Percentiles rank a stretch among this genome's conserved stretches.
These are phyloP conservation scores for Plotosus lineatus DNA, from an alignment of 2,113 vertebrate genomes.

Conservation along the genomic window DNA sequence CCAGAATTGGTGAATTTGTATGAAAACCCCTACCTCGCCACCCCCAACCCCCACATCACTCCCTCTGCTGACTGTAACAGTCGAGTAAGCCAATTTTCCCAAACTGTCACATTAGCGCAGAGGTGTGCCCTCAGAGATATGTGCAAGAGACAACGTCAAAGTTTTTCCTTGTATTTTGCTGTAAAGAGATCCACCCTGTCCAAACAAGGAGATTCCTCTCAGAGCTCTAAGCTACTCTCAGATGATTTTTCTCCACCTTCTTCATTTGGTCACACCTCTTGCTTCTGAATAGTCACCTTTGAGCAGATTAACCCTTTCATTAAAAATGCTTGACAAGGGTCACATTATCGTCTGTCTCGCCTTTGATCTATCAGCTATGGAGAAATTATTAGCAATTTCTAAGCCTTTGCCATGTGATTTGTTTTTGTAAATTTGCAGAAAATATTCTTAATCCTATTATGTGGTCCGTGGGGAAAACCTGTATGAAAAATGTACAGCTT, in stretches of 20 bases:
- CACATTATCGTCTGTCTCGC: slow-evolving; percentile 87
- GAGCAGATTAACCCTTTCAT: slow-evolving; percentile 99
- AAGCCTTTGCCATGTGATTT: slow-evolving; percentile 99
- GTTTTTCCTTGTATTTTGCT: slow-evolving; percentile 42
- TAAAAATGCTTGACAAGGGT: slow-evolving; percentile 93
- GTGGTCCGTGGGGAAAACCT: slow-evolving; percentile 83
- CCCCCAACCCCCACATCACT: not conserved
- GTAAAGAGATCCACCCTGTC: slow-evolving; percentile 57
- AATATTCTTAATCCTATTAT: slow-evolving; percentile 99
- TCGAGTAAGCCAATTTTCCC: slow-evolving; percentile 19
- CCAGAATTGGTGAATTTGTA: slow-evolving; percentile 1
- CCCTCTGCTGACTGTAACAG: slow-evolving; percentile 4
- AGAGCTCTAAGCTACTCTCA: slow-evolving; percentile 78
- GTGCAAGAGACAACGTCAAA: slow-evolving; percentile 55
- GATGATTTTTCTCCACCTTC: slow-evolving; percentile 85
- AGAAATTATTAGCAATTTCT: slow-evolving; percentile 98
- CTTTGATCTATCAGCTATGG: slow-evolving; percentile 99
- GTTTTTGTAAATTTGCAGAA: slow-evolving; percentile 99
- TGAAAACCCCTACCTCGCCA: too few relatives aligned
- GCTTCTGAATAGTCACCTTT: slow-evolving; percentile 97
- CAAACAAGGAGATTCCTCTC: slow-evolving; percentile 74
- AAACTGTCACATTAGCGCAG: slow-evolving; percentile 23
- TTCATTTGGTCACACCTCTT: slow-evolving; percentile 99
- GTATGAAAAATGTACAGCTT: slow-evolving; percentile 92
- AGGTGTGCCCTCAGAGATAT: slow-evolving; percentile 54